A percentile compares a stretch with the other conserved stretches of the same genome.
Conservation (phyloP, 2,113 vertebrate genomes). For the Empidonax alnorum region DNA sequence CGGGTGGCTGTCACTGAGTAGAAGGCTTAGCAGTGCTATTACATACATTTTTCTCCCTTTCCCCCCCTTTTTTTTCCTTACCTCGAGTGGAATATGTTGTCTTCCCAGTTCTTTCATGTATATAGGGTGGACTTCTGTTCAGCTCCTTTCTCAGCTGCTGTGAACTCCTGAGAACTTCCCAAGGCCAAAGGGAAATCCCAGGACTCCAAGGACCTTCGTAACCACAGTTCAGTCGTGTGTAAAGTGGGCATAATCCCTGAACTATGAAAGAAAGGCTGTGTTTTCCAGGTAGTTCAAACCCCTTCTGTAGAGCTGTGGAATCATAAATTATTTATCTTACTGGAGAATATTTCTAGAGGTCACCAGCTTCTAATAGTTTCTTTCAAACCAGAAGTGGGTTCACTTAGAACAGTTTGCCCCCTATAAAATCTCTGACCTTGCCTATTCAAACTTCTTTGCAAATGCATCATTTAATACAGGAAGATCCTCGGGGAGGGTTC, state of each 20-base stretch:
- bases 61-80: not conserved
- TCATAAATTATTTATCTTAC: constrained; percentile 35
- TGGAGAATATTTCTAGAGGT: constrained; percentile 43
- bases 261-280: not conserved
- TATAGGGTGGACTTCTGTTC: not conserved
- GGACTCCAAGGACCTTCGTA: not conserved
- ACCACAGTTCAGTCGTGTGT: not conserved
- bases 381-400: constrained; percentile 50
- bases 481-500: constrained; percentile 52
- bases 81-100: not conserved
- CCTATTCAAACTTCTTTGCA: constrained; percentile 55
- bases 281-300: constrained; percentile 14
- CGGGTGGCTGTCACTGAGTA: not conserved
- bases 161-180: not conserved
- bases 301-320: not conserved
- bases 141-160: not conserved
- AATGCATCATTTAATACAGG: constrained; percentile 42
- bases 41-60: too few species aligned
- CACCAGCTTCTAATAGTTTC: constrained; percentile 17
- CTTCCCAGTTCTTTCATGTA: not conserved
- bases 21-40: not conserved
- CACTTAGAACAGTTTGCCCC: constrained; percentile 25
- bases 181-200: not conserved
- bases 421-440: constrained; percentile 58
- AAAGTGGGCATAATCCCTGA: not conserved